Evolutionary conservation across 2,888 invertebrate species (phyloP).

Genomic region (Nebria salina): DNA sequence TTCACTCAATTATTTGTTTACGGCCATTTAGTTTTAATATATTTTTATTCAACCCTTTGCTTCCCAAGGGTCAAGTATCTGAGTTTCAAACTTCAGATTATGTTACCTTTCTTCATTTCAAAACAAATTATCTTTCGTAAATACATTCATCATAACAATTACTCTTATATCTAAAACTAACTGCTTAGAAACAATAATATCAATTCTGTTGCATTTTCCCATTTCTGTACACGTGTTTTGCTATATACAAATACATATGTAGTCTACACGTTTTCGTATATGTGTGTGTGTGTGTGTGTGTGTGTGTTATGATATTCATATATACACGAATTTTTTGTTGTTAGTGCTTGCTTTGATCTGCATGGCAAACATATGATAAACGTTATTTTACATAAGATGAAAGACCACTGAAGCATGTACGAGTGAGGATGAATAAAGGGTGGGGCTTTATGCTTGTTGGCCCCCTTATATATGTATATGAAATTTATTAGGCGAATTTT

Average conservation of each 20-base stretch:
- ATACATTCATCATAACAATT: no score
- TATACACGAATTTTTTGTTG: slow-evolving; percentile 39
- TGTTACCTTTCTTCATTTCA: no score
- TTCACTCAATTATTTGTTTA: no score
- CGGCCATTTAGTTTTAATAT: no score
- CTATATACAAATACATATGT: not conserved
- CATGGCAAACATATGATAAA: slow-evolving; percentile 45
- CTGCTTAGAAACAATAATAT: no score
- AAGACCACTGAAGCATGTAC: slow-evolving; percentile 13
- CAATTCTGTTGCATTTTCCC: no score
- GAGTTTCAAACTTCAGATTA: no score
- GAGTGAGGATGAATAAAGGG: not conserved
- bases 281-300: slow-evolving; percentile 25
- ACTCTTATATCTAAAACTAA: no score
- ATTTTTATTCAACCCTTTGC: no score
- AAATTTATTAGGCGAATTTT: slow-evolving; percentile 29
- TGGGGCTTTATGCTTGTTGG: not conserved
- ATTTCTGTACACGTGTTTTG: no score
- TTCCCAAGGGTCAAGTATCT: no score
- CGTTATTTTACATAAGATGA: slow-evolving; percentile 40
- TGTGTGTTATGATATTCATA: slow-evolving; percentile 40
- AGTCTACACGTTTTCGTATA: not conserved
- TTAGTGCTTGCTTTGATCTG: slow-evolving; percentile 33
- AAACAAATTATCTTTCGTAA: no score
- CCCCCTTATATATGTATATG: not conserved